A percentile compares a stretch with the other conserved stretches of the same genome.
Evolutionary conservation across 2,113 vertebrate species (phyloP).

Genomic region (Dicerorhinus sumatrensis): DNA sequence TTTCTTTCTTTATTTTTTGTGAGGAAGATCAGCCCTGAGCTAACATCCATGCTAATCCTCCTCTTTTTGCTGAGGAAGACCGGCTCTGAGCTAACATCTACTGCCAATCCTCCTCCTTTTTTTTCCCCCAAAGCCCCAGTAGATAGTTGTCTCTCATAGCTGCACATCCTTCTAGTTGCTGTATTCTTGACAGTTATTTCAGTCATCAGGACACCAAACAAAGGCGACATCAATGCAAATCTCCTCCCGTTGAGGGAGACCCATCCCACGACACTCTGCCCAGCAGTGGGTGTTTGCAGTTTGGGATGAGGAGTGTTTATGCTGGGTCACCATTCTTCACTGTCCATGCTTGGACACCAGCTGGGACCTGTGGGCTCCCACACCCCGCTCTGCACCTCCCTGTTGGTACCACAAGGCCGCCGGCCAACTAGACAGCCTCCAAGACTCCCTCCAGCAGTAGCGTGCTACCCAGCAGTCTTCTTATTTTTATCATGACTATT

Average conservation of each 20-base stretch:
- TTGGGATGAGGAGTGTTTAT: rapidly evolving
- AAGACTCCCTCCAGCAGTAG: rapidly evolving
- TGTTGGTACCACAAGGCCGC: neutral
- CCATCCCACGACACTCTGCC: rapidly evolving
- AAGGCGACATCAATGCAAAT: rapidly evolving
- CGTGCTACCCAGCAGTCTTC: rapidly evolving
- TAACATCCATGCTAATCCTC: too few relatives aligned
- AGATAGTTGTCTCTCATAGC: too few relatives aligned
- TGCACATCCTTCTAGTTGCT: too few relatives aligned
- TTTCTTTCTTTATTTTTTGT: too few relatives aligned
- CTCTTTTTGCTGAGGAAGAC: too few relatives aligned
- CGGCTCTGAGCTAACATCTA: too few relatives aligned
- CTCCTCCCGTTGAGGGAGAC: rapidly evolving
- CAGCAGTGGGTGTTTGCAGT: rapidly evolving
- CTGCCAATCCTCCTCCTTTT: too few relatives aligned
- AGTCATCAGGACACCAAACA: rapidly evolving
- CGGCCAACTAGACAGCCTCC: rapidly evolving
- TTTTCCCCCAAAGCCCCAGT: too few relatives aligned
- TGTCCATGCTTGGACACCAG: rapidly evolving
- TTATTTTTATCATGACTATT: rapidly evolving
- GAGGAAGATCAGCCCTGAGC: too few relatives aligned
- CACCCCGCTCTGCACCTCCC: rapidly evolving
- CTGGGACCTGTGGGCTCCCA: neutral
- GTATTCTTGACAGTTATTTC: rapidly evolving
- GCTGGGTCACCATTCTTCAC: rapidly evolving